phyloP scores from a whole-genome alignment of 2,113 vertebrate species.

The Dolichallabes microphthalmus region DNA sequence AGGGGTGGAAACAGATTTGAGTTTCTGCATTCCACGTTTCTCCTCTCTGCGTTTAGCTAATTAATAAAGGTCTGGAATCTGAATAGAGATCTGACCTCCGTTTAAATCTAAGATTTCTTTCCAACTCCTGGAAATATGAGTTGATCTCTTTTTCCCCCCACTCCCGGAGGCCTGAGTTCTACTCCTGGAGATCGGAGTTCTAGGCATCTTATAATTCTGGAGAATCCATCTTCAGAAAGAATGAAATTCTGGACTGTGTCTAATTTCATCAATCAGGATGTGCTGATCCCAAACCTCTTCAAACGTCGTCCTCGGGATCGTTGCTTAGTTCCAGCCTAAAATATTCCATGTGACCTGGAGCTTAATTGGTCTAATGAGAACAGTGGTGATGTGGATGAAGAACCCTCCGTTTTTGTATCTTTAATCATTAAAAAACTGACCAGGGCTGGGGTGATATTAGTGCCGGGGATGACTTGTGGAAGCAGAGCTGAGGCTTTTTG shows the following conservation, averaged over 20 bases:
- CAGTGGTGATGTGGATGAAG: neutral
- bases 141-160: neutral
- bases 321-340: too few relatives aligned
- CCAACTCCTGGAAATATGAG: neutral
- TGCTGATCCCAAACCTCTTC: neutral
- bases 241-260: neutral
- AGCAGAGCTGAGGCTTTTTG: conserved; percentile 14
- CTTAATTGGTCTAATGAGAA: neutral
- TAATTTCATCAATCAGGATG: neutral
- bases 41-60: neutral
- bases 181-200: neutral
- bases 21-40: neutral
- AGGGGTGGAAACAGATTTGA: too few relatives aligned
- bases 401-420: neutral
- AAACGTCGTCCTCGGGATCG: neutral
- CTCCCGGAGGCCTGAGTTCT: neutral
- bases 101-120: neutral
- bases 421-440: neutral
- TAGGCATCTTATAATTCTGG: neutral
- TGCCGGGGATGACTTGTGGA: neutral
- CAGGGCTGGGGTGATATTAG: neutral
- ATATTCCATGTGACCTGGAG: neutral
- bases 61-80: neutral
- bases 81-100: neutral
- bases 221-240: neutral